Evolutionary conservation across 2,113 vertebrate genomes (phyloP).

Genomic region (Trochalopteron elliotii): DNA sequence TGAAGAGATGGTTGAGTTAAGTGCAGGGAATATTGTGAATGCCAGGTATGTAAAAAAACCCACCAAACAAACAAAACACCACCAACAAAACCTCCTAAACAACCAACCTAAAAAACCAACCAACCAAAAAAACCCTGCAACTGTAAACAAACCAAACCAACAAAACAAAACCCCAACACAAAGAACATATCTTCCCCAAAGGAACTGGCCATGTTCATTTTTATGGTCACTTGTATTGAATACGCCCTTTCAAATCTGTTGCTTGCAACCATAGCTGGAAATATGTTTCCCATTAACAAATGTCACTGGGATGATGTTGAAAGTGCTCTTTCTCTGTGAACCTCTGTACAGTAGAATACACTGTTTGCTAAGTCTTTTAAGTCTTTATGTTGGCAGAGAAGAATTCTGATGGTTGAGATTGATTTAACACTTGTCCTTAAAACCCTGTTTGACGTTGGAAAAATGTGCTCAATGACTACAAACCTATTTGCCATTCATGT

Average conservation of each 20-base stretch:
- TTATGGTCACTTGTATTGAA: not conserved
- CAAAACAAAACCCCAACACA: not conserved
- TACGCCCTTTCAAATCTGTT: not conserved
- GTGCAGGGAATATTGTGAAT: slow-evolving; percentile 82
- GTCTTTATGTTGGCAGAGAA: not conserved
- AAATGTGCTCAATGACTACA: not conserved
- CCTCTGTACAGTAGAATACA: not conserved
- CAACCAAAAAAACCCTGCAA: rapidly evolving
- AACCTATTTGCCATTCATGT: not conserved
- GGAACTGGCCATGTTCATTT: not conserved
- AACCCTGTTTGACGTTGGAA: not conserved
- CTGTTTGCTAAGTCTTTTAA: not conserved
- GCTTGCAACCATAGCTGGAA: not conserved
- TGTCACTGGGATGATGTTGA: not conserved
- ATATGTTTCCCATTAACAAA: not conserved
- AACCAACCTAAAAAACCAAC: not conserved
- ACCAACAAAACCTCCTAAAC: not conserved
- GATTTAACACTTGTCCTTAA: not conserved
- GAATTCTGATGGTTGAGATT: not conserved
- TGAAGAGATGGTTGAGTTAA: slow-evolving; percentile 86
- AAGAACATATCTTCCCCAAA: not conserved
- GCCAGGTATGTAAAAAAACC: slow-evolving; percentile 69
- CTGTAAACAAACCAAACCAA: not conserved
- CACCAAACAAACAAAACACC: not conserved
- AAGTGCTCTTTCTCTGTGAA: not conserved